Evolutionary conservation across 92 coral and sea anemone species (phyloP), one percentile per base, ranked within the genome.

Genomic region (Zoanthus gigantus): DNA sequence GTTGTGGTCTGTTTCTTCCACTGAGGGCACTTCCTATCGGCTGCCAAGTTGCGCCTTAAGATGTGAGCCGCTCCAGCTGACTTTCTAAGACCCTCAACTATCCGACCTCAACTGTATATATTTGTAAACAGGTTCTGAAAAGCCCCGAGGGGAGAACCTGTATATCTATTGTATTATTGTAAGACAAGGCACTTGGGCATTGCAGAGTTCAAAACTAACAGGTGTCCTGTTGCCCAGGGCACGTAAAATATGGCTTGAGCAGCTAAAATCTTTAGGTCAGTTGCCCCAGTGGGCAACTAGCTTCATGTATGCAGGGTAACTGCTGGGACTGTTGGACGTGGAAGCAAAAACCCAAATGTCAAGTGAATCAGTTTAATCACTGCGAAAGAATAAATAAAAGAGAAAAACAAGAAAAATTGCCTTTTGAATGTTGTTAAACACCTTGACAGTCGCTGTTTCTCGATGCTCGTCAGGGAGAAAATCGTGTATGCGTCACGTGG

Each of bases 381-480:
- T 71, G 87, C 48, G n/a, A 71, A 83, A 84, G 68, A 82, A 69
- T 58, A 44, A 16, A 77, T 61, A 56, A 61, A 87, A 44, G 83
- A 46, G 84, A 67, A 87, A 58, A 79, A 18, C 73, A 82, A 47
- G 47, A 82, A 89, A 73, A 76, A 17, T 75, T 69, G 77, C 84
- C 53, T 63, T 54, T 73, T 56, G 37, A 58, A 75, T 74, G 72
- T 74, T 83, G 68, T 16, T 58, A 83, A 52, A 30, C 69, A 28
- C 37, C 78, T 54, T 7, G 12, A 54, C 5, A 69, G 78, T 69
- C 69, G 48, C 78, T 83, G 87, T 65, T 83, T 83, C 78, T 83
- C 78, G 50, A 83, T 83, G 87, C 87, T 83, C 44, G 87, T 69
- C 79, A 69, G 60, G 87, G 87, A 71, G 87, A 69, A 69, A 71